A percentile compares a stretch with the other conserved stretches of the same genome.
These are phyloP conservation scores for Mellivora capensis DNA, from an alignment of 2,113 vertebrate species.

Conservation along the genomic window DNA sequence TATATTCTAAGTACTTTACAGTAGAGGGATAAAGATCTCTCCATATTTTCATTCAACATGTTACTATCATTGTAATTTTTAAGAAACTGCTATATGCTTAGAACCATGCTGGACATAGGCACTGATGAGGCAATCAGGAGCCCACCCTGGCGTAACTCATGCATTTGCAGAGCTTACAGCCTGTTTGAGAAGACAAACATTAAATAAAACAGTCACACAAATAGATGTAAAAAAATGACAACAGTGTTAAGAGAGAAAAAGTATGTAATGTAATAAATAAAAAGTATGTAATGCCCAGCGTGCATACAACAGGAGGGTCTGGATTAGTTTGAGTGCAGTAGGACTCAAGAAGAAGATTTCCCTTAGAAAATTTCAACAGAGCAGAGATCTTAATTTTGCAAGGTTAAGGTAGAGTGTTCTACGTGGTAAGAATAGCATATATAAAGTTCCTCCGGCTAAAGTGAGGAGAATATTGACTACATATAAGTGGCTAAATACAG, in stretches of 20 bases:
- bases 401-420: not conserved
- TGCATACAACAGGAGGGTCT: not conserved
- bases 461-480: not conserved
- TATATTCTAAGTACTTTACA: not conserved
- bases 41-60: not conserved
- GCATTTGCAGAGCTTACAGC: not conserved
- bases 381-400: not conserved
- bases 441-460: not conserved
- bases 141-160: not conserved
- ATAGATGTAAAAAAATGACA: not conserved
- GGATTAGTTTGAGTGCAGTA: not conserved
- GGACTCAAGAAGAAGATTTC: not conserved
- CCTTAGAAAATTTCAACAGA: not conserved
- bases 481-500: not conserved
- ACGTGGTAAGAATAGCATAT: not conserved
- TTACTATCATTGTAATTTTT: not conserved
- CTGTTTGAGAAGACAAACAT: not conserved
- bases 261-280: not conserved
- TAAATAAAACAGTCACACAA: not conserved
- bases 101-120: not conserved
- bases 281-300: fast-evolving
- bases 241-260: not conserved
- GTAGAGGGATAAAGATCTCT: not conserved
- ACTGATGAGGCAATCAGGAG: not conserved
- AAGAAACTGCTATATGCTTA: not conserved